A percentile compares a stretch with the other conserved stretches of the same genome.
Conservation (phyloP, 2,113 vertebrate species). For the Pelobates fuscus region DNA sequence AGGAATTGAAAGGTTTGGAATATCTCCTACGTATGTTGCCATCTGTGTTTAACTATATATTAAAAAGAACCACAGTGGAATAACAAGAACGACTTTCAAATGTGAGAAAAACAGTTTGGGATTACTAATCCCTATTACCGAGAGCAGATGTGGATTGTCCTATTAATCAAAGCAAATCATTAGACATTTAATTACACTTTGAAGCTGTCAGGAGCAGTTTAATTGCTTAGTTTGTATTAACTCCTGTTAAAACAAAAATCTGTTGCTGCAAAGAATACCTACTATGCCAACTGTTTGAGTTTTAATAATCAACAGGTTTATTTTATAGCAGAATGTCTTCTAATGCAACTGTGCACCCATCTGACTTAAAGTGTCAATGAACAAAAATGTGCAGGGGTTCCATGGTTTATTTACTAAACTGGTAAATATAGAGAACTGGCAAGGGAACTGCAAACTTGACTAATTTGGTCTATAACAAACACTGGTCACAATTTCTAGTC, state of each 20-base stretch:
- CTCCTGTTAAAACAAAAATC: conserved; percentile 41
- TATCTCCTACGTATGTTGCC: not conserved
- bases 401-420: too few species aligned
- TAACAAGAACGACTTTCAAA: conserved; percentile 63
- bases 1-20: not conserved
- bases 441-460: too few species aligned
- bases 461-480: too few species aligned
- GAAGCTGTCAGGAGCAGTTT: conserved; percentile 57
- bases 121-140: conserved; percentile 71
- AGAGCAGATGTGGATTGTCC: conserved; percentile 72
- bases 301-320: too few species aligned
- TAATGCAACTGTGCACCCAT: too few species aligned
- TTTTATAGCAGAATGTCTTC: too few species aligned
- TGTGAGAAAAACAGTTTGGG: conserved; percentile 70
- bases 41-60: not conserved
- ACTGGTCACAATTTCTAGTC: too few species aligned
- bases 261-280: not conserved
- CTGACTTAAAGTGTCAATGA: too few species aligned
- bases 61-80: conserved; percentile 47
- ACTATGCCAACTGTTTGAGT: not conserved
- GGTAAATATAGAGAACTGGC: too few species aligned
- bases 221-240: conserved; percentile 69
- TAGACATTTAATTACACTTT: conserved; percentile 66
- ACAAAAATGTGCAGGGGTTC: too few species aligned
- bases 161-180: conserved; percentile 71